Percentiles rank a stretch among this genome's conserved stretches.
phyloP scores from a whole-genome alignment of 2,113 vertebrate species.

The Sceloporus tristichus region DNA sequence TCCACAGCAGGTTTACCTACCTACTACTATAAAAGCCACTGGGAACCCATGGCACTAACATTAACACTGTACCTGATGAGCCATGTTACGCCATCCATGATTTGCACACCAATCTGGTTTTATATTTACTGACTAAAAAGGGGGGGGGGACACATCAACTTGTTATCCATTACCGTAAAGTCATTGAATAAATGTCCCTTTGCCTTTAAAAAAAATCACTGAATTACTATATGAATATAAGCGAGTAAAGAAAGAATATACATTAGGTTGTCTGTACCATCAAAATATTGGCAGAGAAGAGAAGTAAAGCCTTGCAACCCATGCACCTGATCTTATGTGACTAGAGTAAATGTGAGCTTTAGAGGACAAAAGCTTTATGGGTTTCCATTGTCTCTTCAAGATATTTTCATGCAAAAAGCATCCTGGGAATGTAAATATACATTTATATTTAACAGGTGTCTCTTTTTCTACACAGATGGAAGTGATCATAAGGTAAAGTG shows the following conservation, averaged over 20 bases:
- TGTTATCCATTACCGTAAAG: background rate
- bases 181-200: slow-evolving; percentile 5
- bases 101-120: background rate
- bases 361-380: background rate
- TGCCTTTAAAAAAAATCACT: slow-evolving; percentile 5
- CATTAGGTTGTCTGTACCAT: background rate
- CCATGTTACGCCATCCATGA: no score
- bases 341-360: background rate
- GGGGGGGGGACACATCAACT: background rate
- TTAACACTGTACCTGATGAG: no score
- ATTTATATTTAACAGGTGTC: slow-evolving; percentile 19
- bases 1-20: background rate
- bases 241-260: slow-evolving; percentile 5
- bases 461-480: slow-evolving; percentile 22
- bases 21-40: no score
- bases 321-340: background rate
- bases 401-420: background rate
- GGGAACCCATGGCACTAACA: no score
- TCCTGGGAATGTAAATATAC: background rate
- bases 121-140: background rate
- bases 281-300: background rate
- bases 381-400: background rate
- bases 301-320: background rate
- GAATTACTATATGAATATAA: slow-evolving; percentile 7
- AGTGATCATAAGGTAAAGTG: slow-evolving; percentile 23